A percentile compares a stretch with the other conserved stretches of the same genome.
These are phyloP conservation scores for Caerostris extrusa DNA, from an alignment of 1,140 invertebrate species.

Conservation along the genomic window DNA sequence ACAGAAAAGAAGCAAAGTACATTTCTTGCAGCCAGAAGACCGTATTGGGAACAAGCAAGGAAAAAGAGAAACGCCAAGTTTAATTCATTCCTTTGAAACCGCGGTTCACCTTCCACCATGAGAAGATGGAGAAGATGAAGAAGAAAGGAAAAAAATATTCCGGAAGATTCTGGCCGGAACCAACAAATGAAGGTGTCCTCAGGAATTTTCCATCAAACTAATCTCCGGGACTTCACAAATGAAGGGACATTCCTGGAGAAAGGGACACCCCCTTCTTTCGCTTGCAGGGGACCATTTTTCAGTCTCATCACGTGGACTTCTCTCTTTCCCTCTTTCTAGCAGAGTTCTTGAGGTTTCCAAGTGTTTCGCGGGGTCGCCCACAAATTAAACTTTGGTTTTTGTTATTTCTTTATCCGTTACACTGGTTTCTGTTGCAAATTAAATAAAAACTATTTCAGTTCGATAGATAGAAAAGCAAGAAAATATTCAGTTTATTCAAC, in stretches of 20 bases:
- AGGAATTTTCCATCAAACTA: slow-evolving; percentile 77
- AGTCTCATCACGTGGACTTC: slow-evolving; percentile 72
- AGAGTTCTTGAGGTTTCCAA: slow-evolving; percentile 64
- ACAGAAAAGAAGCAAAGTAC: slow-evolving; percentile 36
- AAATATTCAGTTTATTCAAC: too few relatives aligned
- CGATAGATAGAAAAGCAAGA: too few relatives aligned
- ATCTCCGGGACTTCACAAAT: slow-evolving; percentile 74
- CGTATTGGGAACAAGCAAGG: slow-evolving; percentile 23
- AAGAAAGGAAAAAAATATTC: neutral
- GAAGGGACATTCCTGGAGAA: slow-evolving; percentile 74
- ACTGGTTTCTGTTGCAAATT: neutral
- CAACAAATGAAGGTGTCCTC: slow-evolving; percentile 77
- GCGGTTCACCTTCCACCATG: slow-evolving; percentile 3
- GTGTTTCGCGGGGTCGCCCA: neutral
- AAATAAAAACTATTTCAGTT: neutral
- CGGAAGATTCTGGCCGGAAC: slow-evolving; percentile 72
- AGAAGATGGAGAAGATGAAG: neutral
- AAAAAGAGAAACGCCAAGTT: slow-evolving; percentile 64
- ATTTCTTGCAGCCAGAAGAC: neutral
- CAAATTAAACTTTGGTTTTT: neutral
- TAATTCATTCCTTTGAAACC: slow-evolving; percentile 75
- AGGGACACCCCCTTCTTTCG: slow-evolving; percentile 3
- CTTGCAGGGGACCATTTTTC: slow-evolving; percentile 56
- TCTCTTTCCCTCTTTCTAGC: slow-evolving; percentile 38
- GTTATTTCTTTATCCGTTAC: neutral